These are phyloP conservation scores for Rhogogaster chlorosoma DNA, from an alignment of 2,888 invertebrate genomes.

Conservation along the genomic window DNA sequence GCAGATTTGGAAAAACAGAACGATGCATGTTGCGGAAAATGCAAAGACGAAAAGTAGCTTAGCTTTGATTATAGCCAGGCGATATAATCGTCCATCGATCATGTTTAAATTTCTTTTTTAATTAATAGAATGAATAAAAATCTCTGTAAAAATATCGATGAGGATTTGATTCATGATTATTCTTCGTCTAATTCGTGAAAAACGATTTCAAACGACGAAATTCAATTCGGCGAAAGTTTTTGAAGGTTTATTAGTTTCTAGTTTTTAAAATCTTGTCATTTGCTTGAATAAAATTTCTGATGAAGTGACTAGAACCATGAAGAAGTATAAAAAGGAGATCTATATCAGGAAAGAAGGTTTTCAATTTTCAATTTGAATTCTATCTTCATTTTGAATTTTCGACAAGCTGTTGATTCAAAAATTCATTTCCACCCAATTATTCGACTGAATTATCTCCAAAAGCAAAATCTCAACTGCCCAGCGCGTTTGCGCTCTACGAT, in stretches of 20 bases:
- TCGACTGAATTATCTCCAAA: background rate
- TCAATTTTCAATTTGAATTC: background rate
- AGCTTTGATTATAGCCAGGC: background rate
- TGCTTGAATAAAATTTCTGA: background rate
- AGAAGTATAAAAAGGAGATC: background rate
- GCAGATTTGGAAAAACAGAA: slow-evolving; percentile 81
- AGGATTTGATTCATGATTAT: background rate
- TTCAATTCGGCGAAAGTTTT: background rate
- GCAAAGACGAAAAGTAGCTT: slow-evolving; percentile 78
- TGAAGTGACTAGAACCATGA: background rate
- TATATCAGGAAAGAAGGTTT: background rate
- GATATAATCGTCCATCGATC: background rate
- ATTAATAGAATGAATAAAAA: background rate
- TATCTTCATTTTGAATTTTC: background rate
- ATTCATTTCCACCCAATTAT: background rate
- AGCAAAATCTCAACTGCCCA: background rate
- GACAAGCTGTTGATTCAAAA: background rate
- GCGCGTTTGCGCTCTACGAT: background rate
- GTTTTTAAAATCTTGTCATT: background rate
- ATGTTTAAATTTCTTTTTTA: background rate
- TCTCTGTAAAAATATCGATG: background rate
- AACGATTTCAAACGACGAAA: background rate
- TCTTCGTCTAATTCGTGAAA: background rate
- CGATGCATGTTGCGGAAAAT: slow-evolving; percentile 84
- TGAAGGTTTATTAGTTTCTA: background rate